Evolutionary conservation across 2,888 invertebrate genomes (phyloP), one percentile per base, ranked within the genome.

Genomic region (Odontothrips loti): DNA sequence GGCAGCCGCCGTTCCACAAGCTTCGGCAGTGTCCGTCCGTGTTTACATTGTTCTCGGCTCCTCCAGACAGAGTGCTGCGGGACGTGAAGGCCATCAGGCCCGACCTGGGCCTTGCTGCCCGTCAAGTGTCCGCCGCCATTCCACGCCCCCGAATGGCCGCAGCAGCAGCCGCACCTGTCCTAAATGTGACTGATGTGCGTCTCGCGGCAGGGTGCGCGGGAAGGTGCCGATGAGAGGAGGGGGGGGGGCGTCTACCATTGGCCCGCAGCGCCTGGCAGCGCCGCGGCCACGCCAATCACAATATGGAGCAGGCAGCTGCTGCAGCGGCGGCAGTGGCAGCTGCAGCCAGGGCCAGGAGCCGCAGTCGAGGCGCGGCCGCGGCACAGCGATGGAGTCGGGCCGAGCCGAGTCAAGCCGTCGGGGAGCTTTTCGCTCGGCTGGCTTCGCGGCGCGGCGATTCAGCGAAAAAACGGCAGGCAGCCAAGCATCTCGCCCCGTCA

Each of bases 371-470:
- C 23, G 23, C 27, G 68, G 68, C 68, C 68, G 20, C 58, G 17
- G 58, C 58, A 6, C 58, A 43, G 34, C 34, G 34, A 43, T 43
- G 34, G 34, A 43, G 34, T 43, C 58, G 4, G 51, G 51, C 51
- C 51, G 15, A 17, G 58, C 58, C 17, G 58, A 11, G 58, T n/a
- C 9, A 48, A 48, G 48, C 10, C 48, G 17, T 12, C 51, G 58
- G 58, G 20, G 58, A 58, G 58, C n/a, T 75, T 75, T 27, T 23
- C 68, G 68, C 68, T 75, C 23, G 68, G 68, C 68, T 75, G 68
- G 68, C 68, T 75, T 27, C 68, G 58, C 23, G 68, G 20, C n/a
- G 17, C 51, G 51, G n/a, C n/a, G 51, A 51, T 51, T 51, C 51
- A 17, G 51, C 51, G 17, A 51, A 51, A 51, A 51, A 51, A 51